Conservation (phyloP, 2,888 invertebrate species). For the Aphidoletes aphidimyza region DNA sequence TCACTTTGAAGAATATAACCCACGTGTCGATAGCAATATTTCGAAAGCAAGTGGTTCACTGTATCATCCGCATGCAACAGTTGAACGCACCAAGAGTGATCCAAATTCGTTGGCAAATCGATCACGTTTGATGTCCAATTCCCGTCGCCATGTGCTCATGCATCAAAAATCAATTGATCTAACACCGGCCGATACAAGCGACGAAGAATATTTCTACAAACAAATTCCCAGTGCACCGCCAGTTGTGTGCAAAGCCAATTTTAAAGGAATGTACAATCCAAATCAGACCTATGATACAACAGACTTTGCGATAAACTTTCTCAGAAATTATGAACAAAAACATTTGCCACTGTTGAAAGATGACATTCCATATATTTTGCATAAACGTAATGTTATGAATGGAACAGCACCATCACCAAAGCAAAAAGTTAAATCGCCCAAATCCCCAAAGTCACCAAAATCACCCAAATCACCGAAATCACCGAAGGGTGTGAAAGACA, state of each 20-base stretch:
- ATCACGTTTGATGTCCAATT: constrained; percentile 77
- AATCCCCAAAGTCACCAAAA: constrained; percentile 74
- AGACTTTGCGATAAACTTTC: constrained; percentile 78
- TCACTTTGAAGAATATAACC: constrained; percentile 78
- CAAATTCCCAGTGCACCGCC: constrained; percentile 79
- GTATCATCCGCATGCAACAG: constrained; percentile 76
- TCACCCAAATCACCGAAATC: constrained; percentile 72
- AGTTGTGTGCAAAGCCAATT: constrained; percentile 71
- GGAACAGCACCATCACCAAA: constrained; percentile 76
- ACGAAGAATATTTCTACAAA: constrained; percentile 82
- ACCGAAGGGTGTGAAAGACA: constrained; percentile 59
- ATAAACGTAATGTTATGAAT: constrained; percentile 87
- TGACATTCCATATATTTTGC: constrained; percentile 86
- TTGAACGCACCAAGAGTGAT: constrained; percentile 87
- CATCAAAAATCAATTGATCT: constrained; percentile 88
- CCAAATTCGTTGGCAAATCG: constrained; percentile 82
- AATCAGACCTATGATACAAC: constrained; percentile 68
- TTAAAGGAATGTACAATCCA: constrained; percentile 67
- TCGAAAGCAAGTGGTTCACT: constrained; percentile 67
- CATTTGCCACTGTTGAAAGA: constrained; percentile 68
- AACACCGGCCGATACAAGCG: constrained; percentile 86
- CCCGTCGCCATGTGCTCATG: constrained; percentile 81
- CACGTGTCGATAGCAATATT: constrained; percentile 68
- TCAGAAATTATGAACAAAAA: constrained; percentile 74
- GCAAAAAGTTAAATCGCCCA: constrained; percentile 67